phyloP scores from a whole-genome alignment of 35 echinoderm and acorn worm species.

The Lytechinus pictus region DNA sequence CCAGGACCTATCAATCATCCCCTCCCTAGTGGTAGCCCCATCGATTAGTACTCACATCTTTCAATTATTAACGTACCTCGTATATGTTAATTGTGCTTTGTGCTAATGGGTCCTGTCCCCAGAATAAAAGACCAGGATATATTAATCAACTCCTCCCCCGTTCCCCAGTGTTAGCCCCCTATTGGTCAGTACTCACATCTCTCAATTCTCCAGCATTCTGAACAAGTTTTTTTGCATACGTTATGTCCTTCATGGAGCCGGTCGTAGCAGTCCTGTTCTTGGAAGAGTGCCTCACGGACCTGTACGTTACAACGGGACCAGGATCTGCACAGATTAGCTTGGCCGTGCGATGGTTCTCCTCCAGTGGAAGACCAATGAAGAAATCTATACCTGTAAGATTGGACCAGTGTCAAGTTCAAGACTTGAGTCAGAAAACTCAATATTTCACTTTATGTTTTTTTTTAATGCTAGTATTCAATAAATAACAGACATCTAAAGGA shows the following conservation, averaged over 20 bases:
- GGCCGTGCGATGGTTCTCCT: constrained; percentile 54
- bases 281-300: not conserved
- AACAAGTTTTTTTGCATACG: not conserved
- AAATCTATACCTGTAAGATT: constrained; percentile 73
- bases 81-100: too few relatives aligned
- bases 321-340: constrained; percentile 2
- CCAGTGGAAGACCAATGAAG: constrained; percentile 63
- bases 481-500: too few relatives aligned
- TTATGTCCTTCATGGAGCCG: constrained; percentile 7
- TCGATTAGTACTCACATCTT: too few relatives aligned
- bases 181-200: constrained; percentile 15
- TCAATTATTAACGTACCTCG: too few relatives aligned
- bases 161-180: not conserved
- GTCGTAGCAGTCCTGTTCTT: not conserved
- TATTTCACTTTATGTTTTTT: too few relatives aligned
- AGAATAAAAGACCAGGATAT: not conserved
- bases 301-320: not conserved
- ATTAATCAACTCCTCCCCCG: not conserved
- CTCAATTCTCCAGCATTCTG: constrained; percentile 9
- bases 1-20: too few relatives aligned
- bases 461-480: too few relatives aligned
- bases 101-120: not conserved
- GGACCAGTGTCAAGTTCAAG: too few relatives aligned
- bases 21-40: too few relatives aligned
- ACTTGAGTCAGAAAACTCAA: too few relatives aligned